Base-by-base conservation (phyloP, 2,797 vertebrate genomes). In the Darevskia nairensis region DNA sequence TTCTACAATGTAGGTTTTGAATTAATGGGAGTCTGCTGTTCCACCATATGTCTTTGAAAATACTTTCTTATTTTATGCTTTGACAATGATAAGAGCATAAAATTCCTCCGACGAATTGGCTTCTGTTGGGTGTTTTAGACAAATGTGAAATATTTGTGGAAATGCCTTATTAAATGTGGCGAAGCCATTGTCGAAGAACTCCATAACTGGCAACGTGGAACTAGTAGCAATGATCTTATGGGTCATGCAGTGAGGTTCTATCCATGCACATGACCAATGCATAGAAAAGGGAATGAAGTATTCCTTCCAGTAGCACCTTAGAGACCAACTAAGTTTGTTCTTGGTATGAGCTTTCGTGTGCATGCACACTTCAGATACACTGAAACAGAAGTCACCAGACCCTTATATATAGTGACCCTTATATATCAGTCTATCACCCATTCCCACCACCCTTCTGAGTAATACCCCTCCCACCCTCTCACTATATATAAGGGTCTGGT, bases 21-120 rank as follows among this genome's bases (percentile, higher is more conserved):
- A 80, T 74, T 6, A 74, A 59, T 25, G 2, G n/a, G 13, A 2
- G 4, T 72, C 11, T 21, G 11, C 6, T n/a, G 6, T n/a, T 79
- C 50, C 78, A 80, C 2, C 3, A 61, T 50, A 72, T 72, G 74
- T 2, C 89, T 85, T 85, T 0, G 86, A 10, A 80, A 88, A 87
- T 23, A 61, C 46, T 80, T 93, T 89, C 71, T 59, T 69, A 19
- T 83, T 89, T 50, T 84, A 87, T 0, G 0, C n/a, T 78, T 8
- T 88, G 2, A 82, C 83, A 87, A 74, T 46, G 74, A 89, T 8
- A 89, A 71, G 78, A 59, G 0, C 0, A 88, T 81, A 55, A 77
- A 91, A 92, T 93, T 93, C 90, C 90, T 85, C 0, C 21, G 0
- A 64, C 86, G 55, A 1, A 79, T 85, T 1, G 64, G 32, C 64